These are phyloP conservation scores for Loxodonta africana DNA, from an alignment of 2,113 vertebrate species.

Conservation along the genomic window DNA sequence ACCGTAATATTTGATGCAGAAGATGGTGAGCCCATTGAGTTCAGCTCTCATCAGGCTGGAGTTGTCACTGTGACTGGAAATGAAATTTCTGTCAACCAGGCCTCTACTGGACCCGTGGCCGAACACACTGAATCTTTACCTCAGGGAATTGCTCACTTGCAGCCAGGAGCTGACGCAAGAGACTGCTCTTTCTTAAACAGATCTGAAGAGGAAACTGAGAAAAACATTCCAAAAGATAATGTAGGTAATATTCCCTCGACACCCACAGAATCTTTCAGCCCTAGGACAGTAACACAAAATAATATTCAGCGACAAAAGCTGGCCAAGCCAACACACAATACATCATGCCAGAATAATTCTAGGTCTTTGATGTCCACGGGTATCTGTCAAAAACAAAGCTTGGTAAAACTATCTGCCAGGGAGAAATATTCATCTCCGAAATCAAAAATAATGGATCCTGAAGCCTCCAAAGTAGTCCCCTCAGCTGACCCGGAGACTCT, in stretches of 20 bases:
- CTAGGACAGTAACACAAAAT: slow-evolving; percentile 83
- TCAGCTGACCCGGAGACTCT: slow-evolving; percentile 77
- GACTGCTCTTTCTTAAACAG: slow-evolving; percentile 87
- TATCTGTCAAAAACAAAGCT: slow-evolving; percentile 85
- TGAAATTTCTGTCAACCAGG: slow-evolving; percentile 86
- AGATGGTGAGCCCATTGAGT: slow-evolving; percentile 92
- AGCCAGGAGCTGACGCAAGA: slow-evolving; percentile 83
- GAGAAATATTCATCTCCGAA: slow-evolving; percentile 91
- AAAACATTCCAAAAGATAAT: slow-evolving; percentile 82
- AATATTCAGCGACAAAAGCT: slow-evolving; percentile 86
- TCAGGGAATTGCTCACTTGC: slow-evolving; percentile 88
- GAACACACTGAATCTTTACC: slow-evolving; percentile 87
- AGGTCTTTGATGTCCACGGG: slow-evolving; percentile 82
- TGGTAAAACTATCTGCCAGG: slow-evolving; percentile 91
- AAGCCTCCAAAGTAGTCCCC: slow-evolving; percentile 65
- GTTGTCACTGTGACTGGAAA: slow-evolving; percentile 88
- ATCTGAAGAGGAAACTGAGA: slow-evolving; percentile 87
- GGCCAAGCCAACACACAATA: slow-evolving; percentile 85
- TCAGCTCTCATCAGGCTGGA: slow-evolving; percentile 90
- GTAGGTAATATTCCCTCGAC: slow-evolving; percentile 65
- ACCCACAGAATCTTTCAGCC: slow-evolving; percentile 78
- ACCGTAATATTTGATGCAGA: slow-evolving; percentile 91
- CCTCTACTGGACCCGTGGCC: slow-evolving; percentile 81
- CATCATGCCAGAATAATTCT: slow-evolving; percentile 85
- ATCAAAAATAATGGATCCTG: slow-evolving; percentile 74